phyloP scores from a whole-genome alignment of 2,888 invertebrate genomes.

The Xestia xanthographa region DNA sequence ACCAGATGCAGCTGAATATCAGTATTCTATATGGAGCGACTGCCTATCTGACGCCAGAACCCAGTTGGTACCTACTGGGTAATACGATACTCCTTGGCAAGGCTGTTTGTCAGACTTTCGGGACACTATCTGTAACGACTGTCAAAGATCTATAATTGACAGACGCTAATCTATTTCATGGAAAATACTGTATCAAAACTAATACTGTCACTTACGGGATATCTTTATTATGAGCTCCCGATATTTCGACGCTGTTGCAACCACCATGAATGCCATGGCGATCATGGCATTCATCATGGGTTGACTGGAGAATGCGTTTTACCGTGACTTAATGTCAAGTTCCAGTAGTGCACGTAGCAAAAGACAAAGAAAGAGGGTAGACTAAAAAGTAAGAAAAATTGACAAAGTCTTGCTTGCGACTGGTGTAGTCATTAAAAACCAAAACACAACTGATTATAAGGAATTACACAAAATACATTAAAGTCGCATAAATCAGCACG shows the following conservation, averaged over 20 bases:
- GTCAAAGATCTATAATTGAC: background rate
- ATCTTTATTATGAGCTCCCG: too few species aligned
- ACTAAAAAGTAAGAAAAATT: too few species aligned
- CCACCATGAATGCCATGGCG: too few species aligned
- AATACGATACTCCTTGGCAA: background rate
- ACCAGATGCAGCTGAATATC: background rate
- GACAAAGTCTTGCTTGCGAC: too few species aligned
- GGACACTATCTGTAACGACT: background rate
- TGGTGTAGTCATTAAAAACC: constrained; percentile 17
- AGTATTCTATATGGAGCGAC: background rate
- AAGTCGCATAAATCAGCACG: constrained; percentile 1
- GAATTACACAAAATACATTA: constrained; percentile 10
- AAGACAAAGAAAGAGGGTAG: too few species aligned
- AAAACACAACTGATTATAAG: constrained; percentile 25
- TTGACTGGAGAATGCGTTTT: too few species aligned
- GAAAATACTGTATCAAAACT: too few species aligned
- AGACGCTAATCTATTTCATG: background rate
- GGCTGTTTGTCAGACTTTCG: background rate
- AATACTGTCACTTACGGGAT: too few species aligned
- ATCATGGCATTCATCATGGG: too few species aligned
- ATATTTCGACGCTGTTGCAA: too few species aligned
- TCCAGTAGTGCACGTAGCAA: too few species aligned
- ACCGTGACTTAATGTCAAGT: too few species aligned
- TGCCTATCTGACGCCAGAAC: background rate
- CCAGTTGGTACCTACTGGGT: background rate